Evolutionary conservation across 2,113 vertebrate species (phyloP), one percentile per base, ranked within the genome.

Genomic region (Trinectes maculatus): DNA sequence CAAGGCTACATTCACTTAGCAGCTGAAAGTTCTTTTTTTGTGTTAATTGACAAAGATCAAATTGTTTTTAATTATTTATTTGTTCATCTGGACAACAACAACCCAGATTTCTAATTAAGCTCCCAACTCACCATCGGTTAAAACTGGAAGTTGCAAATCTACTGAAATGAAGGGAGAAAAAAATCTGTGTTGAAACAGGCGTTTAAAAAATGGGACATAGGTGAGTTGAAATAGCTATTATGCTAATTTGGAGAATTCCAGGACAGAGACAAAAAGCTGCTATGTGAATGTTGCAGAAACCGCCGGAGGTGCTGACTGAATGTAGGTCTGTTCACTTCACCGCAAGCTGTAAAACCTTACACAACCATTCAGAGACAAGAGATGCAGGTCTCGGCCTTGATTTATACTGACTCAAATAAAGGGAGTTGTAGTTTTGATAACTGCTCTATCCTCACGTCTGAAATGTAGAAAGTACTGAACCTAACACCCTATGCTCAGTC

Each of bases 1-100:
- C 40, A 34, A 44, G 44, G 15, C 67, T 37, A 11, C n/a, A 1
- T 59, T 76, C 64, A 71, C 43, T 59, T 21, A 39, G 52, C 60
- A 29, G 53, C 51, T 28, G 1, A n/a, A 52, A 59, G 54, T 13
- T 21, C 9, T 33, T n/a, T n/a, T n/a, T n/a, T n/a, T n/a, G n/a
- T n/a, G n/a, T n/a, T n/a, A n/a, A n/a, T n/a, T n/a, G n/a, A n/a
- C n/a, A n/a, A n/a, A n/a, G n/a, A n/a, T n/a, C 26, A 31, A 3
- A 5, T 25, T 47, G 2, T 37, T n/a, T 22, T 13, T 3, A 42
- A 3, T 42, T 2, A 2, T 42, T 19, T 40, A 10, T 25, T 16
- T 1, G 2, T 29, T 29, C 9, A 34, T 36, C 19, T 36, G 16
- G n/a, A 31, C 12, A 11, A n/a, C 25, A n/a, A 10, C 12, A 9